Conservation (phyloP, 2,113 vertebrate species). For the Amazona vittata region DNA sequence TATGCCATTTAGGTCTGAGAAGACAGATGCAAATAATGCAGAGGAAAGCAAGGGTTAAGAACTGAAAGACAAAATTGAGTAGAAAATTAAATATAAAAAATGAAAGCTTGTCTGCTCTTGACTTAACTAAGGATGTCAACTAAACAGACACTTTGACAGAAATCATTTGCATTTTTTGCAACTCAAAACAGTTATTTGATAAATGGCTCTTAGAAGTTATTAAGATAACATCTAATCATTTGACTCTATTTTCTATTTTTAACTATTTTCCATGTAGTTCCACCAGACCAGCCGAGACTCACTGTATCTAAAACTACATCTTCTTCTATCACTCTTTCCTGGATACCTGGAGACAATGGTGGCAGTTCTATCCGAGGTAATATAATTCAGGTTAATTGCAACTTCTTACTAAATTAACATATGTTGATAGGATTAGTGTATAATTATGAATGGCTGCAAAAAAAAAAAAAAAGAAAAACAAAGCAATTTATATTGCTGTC, state of each 20-base stretch:
- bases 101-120: conserved; percentile 30
- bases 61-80: conserved; percentile 1
- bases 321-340: conserved; percentile 96
- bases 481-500: neutral
- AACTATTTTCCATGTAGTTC: conserved; percentile 79
- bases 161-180: conserved; percentile 67
- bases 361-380: conserved; percentile 99
- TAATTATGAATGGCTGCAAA: neutral
- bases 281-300: conserved; percentile 96
- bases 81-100: conserved; percentile 36
- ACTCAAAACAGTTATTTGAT: conserved; percentile 61
- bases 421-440: neutral
- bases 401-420: neutral
- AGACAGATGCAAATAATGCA: neutral
- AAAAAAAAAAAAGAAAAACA: neutral
- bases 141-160: conserved; percentile 74
- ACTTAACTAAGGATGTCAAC: conserved; percentile 63
- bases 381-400: neutral
- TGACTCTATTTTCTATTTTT: conserved; percentile 69
- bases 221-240: conserved; percentile 21
- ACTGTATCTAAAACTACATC: conserved; percentile 98
- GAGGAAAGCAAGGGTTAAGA: neutral
- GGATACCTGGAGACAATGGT: conserved; percentile 98
- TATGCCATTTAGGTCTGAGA: neutral
- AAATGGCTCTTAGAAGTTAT: conserved; percentile 55